Evolutionary conservation across 2,113 vertebrate genomes (phyloP).

Genomic region (Periophthalmus modestus): DNA sequence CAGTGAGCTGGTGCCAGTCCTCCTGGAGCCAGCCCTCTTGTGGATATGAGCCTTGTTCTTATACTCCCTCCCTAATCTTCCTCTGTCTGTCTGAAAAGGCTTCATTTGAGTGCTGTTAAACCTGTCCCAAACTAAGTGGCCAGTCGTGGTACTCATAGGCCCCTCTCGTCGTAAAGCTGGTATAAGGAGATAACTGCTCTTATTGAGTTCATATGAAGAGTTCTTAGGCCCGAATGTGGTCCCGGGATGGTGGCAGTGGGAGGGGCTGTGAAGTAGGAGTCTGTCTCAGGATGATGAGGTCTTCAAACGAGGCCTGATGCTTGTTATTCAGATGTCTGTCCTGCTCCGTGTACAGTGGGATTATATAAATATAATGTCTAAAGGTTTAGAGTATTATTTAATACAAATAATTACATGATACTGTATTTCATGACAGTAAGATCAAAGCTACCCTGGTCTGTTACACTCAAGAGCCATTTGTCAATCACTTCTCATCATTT

Average conservation of each 20-base stretch:
- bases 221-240: conserved; percentile 3
- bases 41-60: background rate
- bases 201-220: conserved; percentile 7
- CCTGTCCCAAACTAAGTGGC: conserved; percentile 8
- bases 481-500: too few species aligned
- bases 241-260: background rate
- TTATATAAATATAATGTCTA: too few species aligned
- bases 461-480: background rate
- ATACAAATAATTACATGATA: background rate
- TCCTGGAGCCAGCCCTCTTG: conserved; percentile 4
- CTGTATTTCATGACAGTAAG: background rate
- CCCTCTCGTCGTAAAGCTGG: background rate
- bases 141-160: background rate
- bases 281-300: background rate
- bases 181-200: conserved; percentile 8
- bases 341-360: background rate
- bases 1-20: conserved; percentile 1
- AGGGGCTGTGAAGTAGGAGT: background rate
- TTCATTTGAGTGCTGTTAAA: conserved; percentile 6
- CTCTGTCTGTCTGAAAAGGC: background rate
- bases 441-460: background rate
- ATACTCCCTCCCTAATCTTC: background rate
- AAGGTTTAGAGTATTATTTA: background rate
- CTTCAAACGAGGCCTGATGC: background rate
- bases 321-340: background rate